Evolutionary conservation across 2,113 vertebrate species (phyloP), one percentile per base, ranked within the genome.

Genomic region (Thunnus thynnus): DNA sequence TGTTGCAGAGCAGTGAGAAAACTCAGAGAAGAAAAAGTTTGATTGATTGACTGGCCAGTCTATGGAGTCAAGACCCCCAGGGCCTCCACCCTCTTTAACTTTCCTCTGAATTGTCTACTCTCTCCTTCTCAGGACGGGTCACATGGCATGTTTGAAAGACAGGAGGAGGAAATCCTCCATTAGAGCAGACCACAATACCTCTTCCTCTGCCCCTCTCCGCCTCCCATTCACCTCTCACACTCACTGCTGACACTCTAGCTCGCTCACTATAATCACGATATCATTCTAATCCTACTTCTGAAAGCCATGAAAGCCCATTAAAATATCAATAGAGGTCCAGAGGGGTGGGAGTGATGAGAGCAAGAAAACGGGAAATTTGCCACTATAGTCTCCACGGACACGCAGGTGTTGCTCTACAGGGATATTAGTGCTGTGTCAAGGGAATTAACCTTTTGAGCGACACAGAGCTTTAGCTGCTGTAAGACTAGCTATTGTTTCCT

Each of bases 161-260:
- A 86, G 89, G 89, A 90, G 89, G 63, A 90, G 91, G 91, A 93
- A 91, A 92, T 91, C 91, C 91, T 92, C 90, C 87, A 90, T 93
- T 91, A 89, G 84, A 52, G 66, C 27, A 2, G 17, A 51, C 80
- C 50, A 93, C 91, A 91, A 92, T 92, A 72, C 86, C 20, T 80
- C 83, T 92, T 94, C 89, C 88, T 90, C 69, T 82, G 18, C 50
- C 65, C 16, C 17, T 10, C 22, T 51, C 88, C 92, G 79, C 88
- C 93, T 85, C 86, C 91, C 84, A 86, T 92, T 93, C 86, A 89
- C 80, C 80, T 75, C 83, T 86, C 75, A 82, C 76, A 41, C 79
- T 70, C 72, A 27, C 71, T 58, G 64, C 83, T 20, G 84, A 85
- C 87, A 72, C 55, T 73, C 30, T 11, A 20, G 41, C 75, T 74